phyloP scores from a whole-genome alignment of 2,797 vertebrate species.

The Morus bassanus region DNA sequence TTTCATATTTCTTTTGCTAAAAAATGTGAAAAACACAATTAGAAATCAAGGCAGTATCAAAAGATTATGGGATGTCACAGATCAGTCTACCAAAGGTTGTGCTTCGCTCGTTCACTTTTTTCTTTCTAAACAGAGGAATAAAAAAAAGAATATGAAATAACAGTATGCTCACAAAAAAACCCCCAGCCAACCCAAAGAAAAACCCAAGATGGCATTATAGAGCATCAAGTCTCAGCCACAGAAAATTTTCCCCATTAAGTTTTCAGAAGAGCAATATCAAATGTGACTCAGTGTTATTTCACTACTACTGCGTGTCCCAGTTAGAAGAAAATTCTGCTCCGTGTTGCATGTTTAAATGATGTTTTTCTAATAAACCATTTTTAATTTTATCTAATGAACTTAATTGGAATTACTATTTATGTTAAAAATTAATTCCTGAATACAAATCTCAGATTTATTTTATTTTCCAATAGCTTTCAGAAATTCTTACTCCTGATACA shows the following conservation, averaged over 20 bases:
- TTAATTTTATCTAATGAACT: not conserved
- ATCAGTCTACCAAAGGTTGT: slow-evolving; percentile 61
- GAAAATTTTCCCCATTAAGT: not conserved
- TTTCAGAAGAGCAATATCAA: slow-evolving; percentile 3
- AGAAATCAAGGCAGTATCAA: slow-evolving; percentile 70
- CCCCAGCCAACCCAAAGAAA: not conserved
- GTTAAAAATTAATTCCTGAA: not conserved
- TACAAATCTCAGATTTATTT: not conserved
- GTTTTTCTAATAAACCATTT: not conserved
- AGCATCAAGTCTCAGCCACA: not conserved
- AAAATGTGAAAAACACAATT: slow-evolving; percentile 71
- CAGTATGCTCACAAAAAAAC: not conserved
- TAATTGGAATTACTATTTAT: not conserved
- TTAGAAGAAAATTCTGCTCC: not conserved
- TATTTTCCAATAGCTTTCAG: not conserved
- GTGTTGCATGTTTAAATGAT: not conserved
- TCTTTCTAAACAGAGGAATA: slow-evolving; percentile 40
- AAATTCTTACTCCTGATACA: not conserved
- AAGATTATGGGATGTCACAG: slow-evolving; percentile 41
- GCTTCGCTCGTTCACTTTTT: slow-evolving; percentile 29
- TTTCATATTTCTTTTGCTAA: slow-evolving; percentile 72
- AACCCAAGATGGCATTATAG: not conserved
- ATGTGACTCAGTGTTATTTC: not conserved
- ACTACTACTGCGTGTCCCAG: not conserved
- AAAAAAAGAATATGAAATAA: slow-evolving; percentile 36